Conservation (phyloP, 2,797 vertebrate species). For the Sebastes kiyomatsui region DNA sequence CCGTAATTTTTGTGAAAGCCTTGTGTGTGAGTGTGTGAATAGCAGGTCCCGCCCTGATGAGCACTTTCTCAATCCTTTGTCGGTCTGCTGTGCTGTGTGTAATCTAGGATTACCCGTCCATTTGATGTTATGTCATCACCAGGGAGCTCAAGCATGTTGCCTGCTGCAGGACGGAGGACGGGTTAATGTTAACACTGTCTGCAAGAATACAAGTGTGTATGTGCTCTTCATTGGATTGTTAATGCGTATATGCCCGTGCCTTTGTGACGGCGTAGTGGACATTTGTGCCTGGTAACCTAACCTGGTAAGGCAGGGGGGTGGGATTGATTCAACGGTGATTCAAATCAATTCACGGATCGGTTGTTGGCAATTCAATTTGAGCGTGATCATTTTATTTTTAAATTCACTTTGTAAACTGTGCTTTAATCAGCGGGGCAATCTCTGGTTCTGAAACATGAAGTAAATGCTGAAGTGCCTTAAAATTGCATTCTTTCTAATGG, state of each 20-base stretch:
- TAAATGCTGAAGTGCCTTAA: no score
- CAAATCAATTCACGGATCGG: not conserved
- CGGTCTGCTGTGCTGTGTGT: slow-evolving; percentile 59
- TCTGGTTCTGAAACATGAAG: no score
- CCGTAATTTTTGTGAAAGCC: not conserved
- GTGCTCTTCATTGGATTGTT: not conserved
- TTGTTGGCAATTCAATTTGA: not conserved
- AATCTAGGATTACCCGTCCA: slow-evolving; percentile 87
- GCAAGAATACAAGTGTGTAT: not conserved
- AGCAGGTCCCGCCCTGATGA: slow-evolving; percentile 43
- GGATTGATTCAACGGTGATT: not conserved
- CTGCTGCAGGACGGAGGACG: not conserved
- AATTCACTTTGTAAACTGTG: not conserved
- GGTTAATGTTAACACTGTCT: not conserved
- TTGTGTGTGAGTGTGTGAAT: not conserved
- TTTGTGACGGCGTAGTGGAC: not conserved
- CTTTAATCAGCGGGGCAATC: not conserved
- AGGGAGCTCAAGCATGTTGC: slow-evolving; percentile 27
- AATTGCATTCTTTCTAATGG: no score
- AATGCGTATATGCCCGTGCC: not conserved
- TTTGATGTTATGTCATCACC: slow-evolving; percentile 82
- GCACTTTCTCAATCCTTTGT: slow-evolving; percentile 63
- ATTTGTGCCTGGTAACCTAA: not conserved
- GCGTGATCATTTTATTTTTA: not conserved
- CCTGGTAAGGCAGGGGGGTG: not conserved